Conservation (phyloP, 2,113 vertebrate genomes). For the Plecotus auritus region DNA sequence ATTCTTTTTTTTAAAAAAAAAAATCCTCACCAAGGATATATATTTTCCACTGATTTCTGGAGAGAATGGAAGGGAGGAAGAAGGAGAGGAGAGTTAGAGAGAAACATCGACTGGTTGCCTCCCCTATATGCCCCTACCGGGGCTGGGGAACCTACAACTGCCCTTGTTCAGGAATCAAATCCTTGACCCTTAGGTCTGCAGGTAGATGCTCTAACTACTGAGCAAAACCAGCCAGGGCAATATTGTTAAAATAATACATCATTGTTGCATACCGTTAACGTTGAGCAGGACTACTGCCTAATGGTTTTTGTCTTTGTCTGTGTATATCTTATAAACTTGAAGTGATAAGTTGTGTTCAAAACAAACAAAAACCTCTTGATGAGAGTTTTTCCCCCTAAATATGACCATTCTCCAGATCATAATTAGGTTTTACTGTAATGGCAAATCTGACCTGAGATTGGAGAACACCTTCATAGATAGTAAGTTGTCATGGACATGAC, state of each 20-base stretch:
- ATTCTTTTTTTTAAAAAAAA: neutral
- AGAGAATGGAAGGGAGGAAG: too few relatives aligned
- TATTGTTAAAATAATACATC: neutral
- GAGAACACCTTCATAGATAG: neutral
- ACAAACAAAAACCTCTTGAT: neutral
- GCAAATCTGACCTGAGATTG: neutral
- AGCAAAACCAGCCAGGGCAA: too few relatives aligned
- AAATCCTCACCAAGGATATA: too few relatives aligned
- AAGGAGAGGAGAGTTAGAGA: too few relatives aligned
- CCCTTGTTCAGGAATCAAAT: too few relatives aligned
- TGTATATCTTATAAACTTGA: neutral
- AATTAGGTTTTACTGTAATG: neutral
- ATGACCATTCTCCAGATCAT: neutral
- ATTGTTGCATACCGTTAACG: neutral
- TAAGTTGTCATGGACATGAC: neutral
- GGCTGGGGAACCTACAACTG: too few relatives aligned
- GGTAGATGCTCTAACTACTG: too few relatives aligned
- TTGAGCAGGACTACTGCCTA: neutral
- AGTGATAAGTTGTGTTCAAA: neutral
- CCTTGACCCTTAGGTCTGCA: too few relatives aligned
- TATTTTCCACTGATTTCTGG: too few relatives aligned
- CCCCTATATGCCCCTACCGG: too few relatives aligned
- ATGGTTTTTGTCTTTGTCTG: neutral
- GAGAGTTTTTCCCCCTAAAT: neutral
- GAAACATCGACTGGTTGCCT: too few relatives aligned